Evolutionary conservation across 1,140 invertebrate genomes (phyloP).

Genomic region (Popillia japonica): DNA sequence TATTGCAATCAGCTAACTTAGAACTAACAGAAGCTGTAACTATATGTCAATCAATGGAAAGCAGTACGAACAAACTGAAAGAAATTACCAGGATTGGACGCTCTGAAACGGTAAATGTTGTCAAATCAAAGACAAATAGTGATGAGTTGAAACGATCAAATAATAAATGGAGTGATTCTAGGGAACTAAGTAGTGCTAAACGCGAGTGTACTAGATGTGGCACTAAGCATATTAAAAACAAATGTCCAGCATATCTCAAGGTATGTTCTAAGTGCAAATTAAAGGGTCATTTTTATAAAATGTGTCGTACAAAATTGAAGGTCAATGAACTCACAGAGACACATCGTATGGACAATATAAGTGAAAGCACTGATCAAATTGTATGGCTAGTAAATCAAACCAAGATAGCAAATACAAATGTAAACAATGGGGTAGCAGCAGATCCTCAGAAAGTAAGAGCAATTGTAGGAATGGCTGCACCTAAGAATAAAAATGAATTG

Average conservation of each 20-base stretch:
- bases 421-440: constrained; percentile 51
- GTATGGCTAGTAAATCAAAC: constrained; percentile 16
- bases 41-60: constrained; percentile 45
- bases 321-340: neutral
- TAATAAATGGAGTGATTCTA: neutral
- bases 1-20: neutral
- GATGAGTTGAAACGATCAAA: neutral
- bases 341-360: neutral
- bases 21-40: neutral
- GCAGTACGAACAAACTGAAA: constrained; percentile 23
- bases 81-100: neutral
- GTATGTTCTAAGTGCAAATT: neutral
- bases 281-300: constrained; percentile 10
- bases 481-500: constrained; percentile 43
- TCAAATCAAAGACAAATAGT: constrained; percentile 3
- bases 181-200: neutral
- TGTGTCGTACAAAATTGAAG: constrained; percentile 4
- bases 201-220: neutral
- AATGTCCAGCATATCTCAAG: neutral
- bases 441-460: constrained; percentile 43
- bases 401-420: too few species aligned
- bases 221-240: neutral
- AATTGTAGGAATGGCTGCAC: neutral
- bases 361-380: neutral
- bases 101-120: neutral